Conservation (phyloP, 2,888 invertebrate species). For the Ctenicera cuprea region DNA sequence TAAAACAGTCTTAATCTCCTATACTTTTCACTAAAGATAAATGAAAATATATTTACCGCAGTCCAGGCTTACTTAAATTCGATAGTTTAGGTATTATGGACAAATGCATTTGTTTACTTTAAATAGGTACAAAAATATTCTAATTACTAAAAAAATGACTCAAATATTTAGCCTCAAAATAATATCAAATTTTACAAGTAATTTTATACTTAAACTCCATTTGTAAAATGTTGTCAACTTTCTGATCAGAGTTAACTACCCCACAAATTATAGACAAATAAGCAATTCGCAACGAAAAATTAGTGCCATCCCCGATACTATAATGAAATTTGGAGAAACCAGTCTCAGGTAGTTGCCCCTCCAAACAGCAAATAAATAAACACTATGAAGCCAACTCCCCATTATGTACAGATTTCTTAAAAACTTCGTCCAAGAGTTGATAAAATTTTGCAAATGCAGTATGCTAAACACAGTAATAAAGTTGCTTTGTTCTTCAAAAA, state of each 20-base stretch:
- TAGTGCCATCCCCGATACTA: too few relatives aligned
- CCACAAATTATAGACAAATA: too few relatives aligned
- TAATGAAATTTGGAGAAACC: too few relatives aligned
- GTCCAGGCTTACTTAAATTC: not conserved
- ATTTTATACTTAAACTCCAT: not conserved
- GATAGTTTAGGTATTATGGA: constrained; percentile 22
- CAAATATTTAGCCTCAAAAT: constrained; percentile 16
- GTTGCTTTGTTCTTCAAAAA: constrained; percentile 10
- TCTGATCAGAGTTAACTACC: too few relatives aligned
- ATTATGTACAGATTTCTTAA: too few relatives aligned
- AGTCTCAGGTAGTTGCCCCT: too few relatives aligned
- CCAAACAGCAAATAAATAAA: too few relatives aligned
- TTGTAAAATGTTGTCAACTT: too few relatives aligned
- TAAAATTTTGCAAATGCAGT: not conserved
- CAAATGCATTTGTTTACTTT: constrained; percentile 14
- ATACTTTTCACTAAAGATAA: too few relatives aligned
- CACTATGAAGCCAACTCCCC: too few relatives aligned
- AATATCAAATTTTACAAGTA: constrained; percentile 25
- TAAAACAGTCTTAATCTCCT: not conserved
- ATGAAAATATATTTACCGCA: not conserved
- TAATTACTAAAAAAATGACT: constrained; percentile 31
- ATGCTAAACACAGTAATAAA: not conserved
- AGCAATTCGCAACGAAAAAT: too few relatives aligned
- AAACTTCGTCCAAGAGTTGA: too few relatives aligned
- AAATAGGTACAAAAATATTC: constrained; percentile 41